Conservation (phyloP, 2,113 vertebrate genomes). For the Melanotaenia duboulayi region DNA sequence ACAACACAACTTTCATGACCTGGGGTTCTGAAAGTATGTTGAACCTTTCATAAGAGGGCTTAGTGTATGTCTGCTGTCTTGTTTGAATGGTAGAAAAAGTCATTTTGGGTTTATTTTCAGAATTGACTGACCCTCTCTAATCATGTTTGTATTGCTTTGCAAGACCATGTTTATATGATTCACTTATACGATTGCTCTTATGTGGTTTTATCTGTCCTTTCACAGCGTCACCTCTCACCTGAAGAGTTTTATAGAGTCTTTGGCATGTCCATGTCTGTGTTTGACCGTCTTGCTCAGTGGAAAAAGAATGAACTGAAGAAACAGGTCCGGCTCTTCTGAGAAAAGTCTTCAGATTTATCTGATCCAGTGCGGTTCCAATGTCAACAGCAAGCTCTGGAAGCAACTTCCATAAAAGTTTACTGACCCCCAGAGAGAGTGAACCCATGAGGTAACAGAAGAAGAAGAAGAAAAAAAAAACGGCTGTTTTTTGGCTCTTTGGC, state of each 20-base stretch:
- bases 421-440: slow-evolving; percentile 12
- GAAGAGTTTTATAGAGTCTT: slow-evolving; percentile 97
- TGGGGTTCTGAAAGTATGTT: too few species aligned
- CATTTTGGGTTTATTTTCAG: background rate
- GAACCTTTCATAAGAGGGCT: too few species aligned
- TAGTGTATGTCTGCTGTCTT: background rate
- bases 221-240: slow-evolving; percentile 94
- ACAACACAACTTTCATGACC: background rate
- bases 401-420: background rate
- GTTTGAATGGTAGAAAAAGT: background rate
- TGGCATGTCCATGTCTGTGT: slow-evolving; percentile 93
- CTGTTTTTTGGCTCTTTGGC: background rate
- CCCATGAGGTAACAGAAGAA: background rate
- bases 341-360: background rate
- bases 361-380: background rate
- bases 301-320: slow-evolving; percentile 98
- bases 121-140: background rate
- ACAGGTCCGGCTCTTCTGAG: slow-evolving; percentile 93
- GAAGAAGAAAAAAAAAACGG: slow-evolving; percentile 5
- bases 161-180: background rate
- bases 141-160: background rate
- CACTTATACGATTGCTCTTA: background rate
- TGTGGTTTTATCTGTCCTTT: background rate
- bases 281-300: slow-evolving; percentile 94
- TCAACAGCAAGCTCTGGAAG: background rate